Conservation (phyloP, 2,797 vertebrate species). For the Clarias pachynema region DNA sequence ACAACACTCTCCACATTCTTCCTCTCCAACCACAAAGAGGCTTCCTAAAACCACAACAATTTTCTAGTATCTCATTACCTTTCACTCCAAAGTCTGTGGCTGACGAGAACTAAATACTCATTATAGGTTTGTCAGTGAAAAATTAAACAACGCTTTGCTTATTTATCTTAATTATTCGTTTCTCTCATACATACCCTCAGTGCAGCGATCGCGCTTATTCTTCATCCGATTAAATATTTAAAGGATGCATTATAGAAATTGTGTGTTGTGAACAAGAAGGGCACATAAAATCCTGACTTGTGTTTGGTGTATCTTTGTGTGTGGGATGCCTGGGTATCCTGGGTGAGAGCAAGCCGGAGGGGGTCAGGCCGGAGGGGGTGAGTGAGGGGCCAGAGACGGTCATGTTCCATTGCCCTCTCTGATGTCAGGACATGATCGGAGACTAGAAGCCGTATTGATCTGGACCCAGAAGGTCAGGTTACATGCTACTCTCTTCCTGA, state of each 20-base stretch:
- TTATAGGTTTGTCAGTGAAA: constrained; percentile 4
- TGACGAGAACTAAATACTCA: constrained; percentile 21
- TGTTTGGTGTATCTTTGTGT: constrained; percentile 41
- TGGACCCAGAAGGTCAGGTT: constrained; percentile 84
- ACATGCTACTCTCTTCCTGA: constrained; percentile 74
- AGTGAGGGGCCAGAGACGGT: constrained; percentile 66
- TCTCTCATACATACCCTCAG: constrained; percentile 34
- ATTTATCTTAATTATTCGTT: constrained; percentile 41
- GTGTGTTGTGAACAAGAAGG: constrained; percentile 33
- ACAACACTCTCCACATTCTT: background rate
- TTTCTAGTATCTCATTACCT: constrained; percentile 46
- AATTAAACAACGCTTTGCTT: constrained; percentile 42
- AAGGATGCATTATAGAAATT: constrained; percentile 63
- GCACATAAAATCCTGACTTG: constrained; percentile 26
- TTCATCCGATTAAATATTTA: constrained; percentile 66
- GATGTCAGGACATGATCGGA: constrained; percentile 93
- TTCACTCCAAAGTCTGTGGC: constrained; percentile 29
- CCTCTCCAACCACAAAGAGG: constrained; percentile 33
- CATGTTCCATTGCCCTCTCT: constrained; percentile 83
- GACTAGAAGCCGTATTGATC: constrained; percentile 89
- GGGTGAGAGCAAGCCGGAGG: constrained; percentile 8
- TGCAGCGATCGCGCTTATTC: constrained; percentile 33
- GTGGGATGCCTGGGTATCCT: constrained; percentile 27
- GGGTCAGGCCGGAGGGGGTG: constrained; percentile 45
- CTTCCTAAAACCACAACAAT: constrained; percentile 37